Conservation (phyloP, 2,113 vertebrate genomes). For the Microcebus jonahi region DNA sequence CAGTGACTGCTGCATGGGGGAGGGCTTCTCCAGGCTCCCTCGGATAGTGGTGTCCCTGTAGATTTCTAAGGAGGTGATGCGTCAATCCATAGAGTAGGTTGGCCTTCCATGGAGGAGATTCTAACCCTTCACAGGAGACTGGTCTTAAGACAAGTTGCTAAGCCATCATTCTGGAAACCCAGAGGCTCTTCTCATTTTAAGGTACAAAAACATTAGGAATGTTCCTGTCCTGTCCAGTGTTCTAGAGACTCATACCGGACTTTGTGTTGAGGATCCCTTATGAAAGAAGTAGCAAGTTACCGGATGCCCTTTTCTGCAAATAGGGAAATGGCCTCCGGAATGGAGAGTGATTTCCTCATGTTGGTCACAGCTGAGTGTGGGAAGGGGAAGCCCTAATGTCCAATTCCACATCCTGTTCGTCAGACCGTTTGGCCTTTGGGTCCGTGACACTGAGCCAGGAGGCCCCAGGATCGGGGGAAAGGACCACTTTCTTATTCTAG, state of each 20-base stretch:
- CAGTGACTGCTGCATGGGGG: not conserved
- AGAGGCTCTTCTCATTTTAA: slow-evolving; percentile 12
- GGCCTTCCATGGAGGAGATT: not conserved
- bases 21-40: not conserved
- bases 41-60: not conserved
- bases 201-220: not conserved
- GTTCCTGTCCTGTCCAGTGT: not conserved
- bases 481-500: not conserved
- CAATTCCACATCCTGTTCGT: not conserved
- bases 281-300: not conserved
- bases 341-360: not conserved
- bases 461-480: not conserved
- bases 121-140: not conserved
- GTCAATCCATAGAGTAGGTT: not conserved
- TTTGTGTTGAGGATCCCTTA: not conserved
- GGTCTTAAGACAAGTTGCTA: not conserved
- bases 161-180: not conserved
- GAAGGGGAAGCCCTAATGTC: not conserved
- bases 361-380: not conserved
- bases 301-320: not conserved
- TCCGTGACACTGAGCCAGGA: not conserved
- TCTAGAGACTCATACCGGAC: not conserved
- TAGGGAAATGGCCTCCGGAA: not conserved
- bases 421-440: not conserved
- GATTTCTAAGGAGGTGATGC: not conserved